Base-by-base conservation (phyloP, 1,140 invertebrate species). In the Bombus superbus region DNA sequence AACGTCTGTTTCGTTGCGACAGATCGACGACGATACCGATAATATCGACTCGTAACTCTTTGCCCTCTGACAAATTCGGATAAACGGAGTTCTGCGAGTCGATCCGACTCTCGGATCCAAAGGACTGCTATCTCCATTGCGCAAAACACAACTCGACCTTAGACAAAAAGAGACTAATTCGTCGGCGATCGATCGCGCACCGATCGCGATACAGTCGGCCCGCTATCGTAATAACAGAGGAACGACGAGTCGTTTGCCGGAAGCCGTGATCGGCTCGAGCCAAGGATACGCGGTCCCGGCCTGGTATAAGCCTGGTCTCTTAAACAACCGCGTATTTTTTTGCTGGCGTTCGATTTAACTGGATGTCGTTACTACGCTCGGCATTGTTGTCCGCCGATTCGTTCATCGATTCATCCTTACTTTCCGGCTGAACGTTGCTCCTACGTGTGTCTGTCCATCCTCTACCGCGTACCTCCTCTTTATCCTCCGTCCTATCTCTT, bases 311-410 rank as follows among this genome's bases (percentile, higher is more conserved):
- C 53, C 81, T 77, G 84, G 38, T 81, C 89, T 85, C 85, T 86
- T 91, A 85, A 90, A 92, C 88, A 90, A 90, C 90, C 82, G 68
- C 75, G 86, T 75, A 92, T 92, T 93, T 92, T 93, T 88, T 93
- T 92, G 91, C 84, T 77, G 85, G 68, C 86, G 83, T 89, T 88
- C 86, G 93, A 93, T 94, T 94, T 90, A 94, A 94, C 92, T 94
- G 93, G 90, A 93, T 93, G 92, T 94, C 93, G 92, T 94, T 94
- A 94, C 93, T 93, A 93, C 91, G 86, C 75, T 81, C 80, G 91
- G 92, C 92, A 94, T 94, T 94, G 93, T 94, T 93, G 91, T 92
- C 92, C 92, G 86, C 85, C 89, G 85, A 75, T 91, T 66, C 89
- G 92, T 91, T 88, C 86, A 91, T 91, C 89, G 91, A 81, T 91